Evolutionary conservation across 2,888 invertebrate genomes (phyloP), one percentile per base, ranked within the genome.

Genomic region (Atethmia centrago): DNA sequence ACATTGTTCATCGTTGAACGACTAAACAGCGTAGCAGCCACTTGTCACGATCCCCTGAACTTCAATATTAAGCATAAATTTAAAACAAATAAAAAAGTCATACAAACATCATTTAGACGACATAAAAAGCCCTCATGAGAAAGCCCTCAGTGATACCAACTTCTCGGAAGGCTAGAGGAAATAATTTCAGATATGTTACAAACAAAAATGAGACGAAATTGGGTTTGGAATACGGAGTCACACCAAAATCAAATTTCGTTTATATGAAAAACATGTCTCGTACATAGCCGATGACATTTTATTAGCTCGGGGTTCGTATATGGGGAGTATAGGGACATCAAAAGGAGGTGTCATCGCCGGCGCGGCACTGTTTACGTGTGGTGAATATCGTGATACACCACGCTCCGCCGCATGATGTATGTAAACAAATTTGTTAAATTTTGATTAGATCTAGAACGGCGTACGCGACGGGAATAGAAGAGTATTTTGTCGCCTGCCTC

Each of bases 341-440:
- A 94, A 94, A 93, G 92, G 83, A 92, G 92, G 93, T 92, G 92
- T 92, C 91, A 92, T 92, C 89, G 91, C 89, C 90, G 88, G 88
- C 90, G 88, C 88, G 87, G 79, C 87, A 88, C 89, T 91, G 90
- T 91, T 93, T 95, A 95, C 95, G 95, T 95, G 95, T 92, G 87
- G 90, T 87, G 95, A 95, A 95, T 95, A 93, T 91, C 86, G 87
- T 89, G 87, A 90, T 90, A 90, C 87, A 88, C 85, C 87, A 88
- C 76, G 71, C 69, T 63, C 83, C 79, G 87, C 87, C 82, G 84
- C 88, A 89, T 92, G 90, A 93, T 92, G 90, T 94, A 93, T 93
- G 94, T 94, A 95, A 95, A 94, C 94, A 95, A 94, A 95, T 95
- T 96, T 93, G 91, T 91, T 90, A 94, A 94, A 92, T 94, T 95